phyloP scores from a whole-genome alignment of 2,113 vertebrate genomes.

The Acanthochromis polyacanthus region DNA sequence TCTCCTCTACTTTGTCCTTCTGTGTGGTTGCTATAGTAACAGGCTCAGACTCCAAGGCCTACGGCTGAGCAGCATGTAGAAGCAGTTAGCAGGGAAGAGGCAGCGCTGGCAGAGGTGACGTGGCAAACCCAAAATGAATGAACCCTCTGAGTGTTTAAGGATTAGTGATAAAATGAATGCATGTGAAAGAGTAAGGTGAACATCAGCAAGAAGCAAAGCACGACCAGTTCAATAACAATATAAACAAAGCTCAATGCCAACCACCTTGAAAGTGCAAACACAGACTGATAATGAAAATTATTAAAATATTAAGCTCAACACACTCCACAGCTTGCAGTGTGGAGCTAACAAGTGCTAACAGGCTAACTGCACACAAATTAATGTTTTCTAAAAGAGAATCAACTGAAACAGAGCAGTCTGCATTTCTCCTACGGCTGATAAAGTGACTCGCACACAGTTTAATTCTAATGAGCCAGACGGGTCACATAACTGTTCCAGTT shows the following conservation, averaged over 20 bases:
- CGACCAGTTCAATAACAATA: background rate
- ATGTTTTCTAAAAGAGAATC: background rate
- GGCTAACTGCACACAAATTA: conserved; percentile 6
- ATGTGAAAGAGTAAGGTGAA: background rate
- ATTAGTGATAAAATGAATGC: conserved; percentile 17
- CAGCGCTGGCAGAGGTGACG: conserved; percentile 71
- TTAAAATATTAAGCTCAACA: background rate
- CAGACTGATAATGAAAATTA: too few species aligned
- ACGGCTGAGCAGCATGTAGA: conserved; percentile 58
- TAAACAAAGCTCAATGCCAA: background rate
- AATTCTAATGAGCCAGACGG: background rate
- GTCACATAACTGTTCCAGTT: conserved; percentile 4
- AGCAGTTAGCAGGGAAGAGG: conserved; percentile 36
- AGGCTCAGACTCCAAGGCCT: conserved; percentile 74
- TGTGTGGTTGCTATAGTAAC: conserved; percentile 91
- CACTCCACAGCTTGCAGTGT: background rate
- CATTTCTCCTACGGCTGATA: background rate
- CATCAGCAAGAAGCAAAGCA: background rate
- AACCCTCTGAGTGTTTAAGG: conserved; percentile 25
- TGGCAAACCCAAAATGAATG: conserved; percentile 59
- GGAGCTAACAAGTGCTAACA: conserved; percentile 3
- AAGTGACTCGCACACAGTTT: background rate
- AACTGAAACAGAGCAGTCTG: background rate
- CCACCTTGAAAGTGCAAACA: background rate
- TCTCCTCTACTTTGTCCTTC: conserved; percentile 82